phyloP scores from a whole-genome alignment of 2,888 invertebrate genomes.

The Nomada ferruginata region DNA sequence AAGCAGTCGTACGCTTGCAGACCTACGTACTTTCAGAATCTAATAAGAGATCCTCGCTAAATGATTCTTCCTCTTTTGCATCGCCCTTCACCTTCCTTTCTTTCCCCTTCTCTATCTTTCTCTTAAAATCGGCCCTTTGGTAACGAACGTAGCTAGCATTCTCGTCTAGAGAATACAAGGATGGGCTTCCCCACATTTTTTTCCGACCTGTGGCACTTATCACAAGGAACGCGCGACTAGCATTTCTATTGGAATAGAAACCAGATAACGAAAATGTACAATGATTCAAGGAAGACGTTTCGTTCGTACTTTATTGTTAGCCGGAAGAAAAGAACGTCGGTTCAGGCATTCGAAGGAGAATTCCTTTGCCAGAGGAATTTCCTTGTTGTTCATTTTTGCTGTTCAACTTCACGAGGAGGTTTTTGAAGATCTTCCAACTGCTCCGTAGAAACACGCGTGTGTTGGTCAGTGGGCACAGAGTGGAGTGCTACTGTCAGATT shows the following conservation, averaged over 20 bases:
- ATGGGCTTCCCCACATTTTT: neutral
- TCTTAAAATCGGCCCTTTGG: neutral
- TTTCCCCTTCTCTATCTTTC: neutral
- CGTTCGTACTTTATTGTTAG: constrained; percentile 22
- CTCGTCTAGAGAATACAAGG: neutral
- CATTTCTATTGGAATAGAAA: constrained; percentile 41
- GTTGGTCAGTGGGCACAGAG: neutral
- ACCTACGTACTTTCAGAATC: constrained; percentile 52
- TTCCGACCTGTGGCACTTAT: constrained; percentile 5
- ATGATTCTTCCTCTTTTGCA: constrained; percentile 36
- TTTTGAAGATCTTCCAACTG: neutral
- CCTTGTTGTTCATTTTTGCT: neutral
- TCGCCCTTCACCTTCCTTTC: neutral
- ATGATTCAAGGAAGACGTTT: constrained; percentile 18
- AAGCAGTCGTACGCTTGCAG: constrained; percentile 62
- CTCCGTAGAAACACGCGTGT: neutral
- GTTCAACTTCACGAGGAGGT: constrained; percentile 4
- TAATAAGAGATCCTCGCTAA: constrained; percentile 44
- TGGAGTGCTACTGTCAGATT: neutral
- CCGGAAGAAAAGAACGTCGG: constrained; percentile 18
- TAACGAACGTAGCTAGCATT: constrained; percentile 18
- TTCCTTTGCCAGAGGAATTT: constrained; percentile 33
- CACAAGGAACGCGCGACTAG: constrained; percentile 1
- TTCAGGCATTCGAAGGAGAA: constrained; percentile 25
- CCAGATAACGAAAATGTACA: constrained; percentile 33